Conservation (phyloP, 2,888 invertebrate genomes). For the Polyommatus iphigenia region DNA sequence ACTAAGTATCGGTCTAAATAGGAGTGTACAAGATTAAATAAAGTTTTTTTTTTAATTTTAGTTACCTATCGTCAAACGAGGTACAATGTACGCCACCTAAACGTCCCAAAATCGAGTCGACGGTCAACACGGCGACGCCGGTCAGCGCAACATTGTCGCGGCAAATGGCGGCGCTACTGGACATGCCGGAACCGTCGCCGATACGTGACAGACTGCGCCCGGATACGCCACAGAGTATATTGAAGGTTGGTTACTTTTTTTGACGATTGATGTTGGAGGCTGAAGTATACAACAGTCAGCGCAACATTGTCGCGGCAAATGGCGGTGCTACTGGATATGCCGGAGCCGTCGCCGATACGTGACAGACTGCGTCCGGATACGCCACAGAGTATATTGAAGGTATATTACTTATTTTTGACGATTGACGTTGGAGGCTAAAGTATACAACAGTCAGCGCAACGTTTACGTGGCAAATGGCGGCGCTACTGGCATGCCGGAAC, state of each 20-base stretch:
- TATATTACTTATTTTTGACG: constrained; percentile 42
- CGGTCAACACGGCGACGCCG: constrained; percentile 43
- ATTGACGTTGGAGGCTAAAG: neutral
- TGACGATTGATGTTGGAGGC: neutral
- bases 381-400: constrained; percentile 85
- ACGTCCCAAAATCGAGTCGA: constrained; percentile 57
- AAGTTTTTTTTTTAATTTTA: constrained; percentile 39
- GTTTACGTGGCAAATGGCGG: constrained; percentile 58
- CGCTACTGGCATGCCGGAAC: constrained; percentile 79
- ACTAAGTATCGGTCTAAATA: no score
- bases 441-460: neutral
- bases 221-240: constrained; percentile 83
- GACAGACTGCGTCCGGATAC: constrained; percentile 63
- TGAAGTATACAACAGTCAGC: neutral
- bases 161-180: constrained; percentile 67
- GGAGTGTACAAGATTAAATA: no score
- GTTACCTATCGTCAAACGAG: constrained; percentile 50
- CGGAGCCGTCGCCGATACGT: constrained; percentile 68
- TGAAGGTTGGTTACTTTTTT: constrained; percentile 72
- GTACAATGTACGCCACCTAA: constrained; percentile 59
- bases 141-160: constrained; percentile 50
- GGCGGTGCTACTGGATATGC: constrained; percentile 76
- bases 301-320: neutral
- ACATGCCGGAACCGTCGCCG: constrained; percentile 78
- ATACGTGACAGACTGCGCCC: constrained; percentile 54